phyloP scores from a whole-genome alignment of 2,888 invertebrate species.

The Hemaris fuciformis region DNA sequence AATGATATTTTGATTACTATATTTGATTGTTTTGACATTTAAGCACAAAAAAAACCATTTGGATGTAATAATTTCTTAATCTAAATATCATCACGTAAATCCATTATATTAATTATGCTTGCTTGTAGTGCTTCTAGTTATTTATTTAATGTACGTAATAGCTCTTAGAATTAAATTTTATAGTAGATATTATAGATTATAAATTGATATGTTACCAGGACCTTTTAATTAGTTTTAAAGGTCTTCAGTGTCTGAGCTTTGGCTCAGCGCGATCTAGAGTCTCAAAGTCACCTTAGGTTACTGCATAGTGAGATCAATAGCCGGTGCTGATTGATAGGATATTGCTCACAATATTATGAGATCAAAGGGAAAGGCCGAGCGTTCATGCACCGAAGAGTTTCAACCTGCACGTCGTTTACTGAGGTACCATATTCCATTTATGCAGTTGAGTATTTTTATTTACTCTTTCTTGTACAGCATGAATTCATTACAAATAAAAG shows the following conservation, averaged over 20 bases:
- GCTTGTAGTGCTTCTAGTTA: too few relatives aligned
- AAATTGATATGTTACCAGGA: neutral
- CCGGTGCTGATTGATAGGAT: neutral
- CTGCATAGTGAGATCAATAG: neutral
- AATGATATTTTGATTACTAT: too few relatives aligned
- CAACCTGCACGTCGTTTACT: too few relatives aligned
- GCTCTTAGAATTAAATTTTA: neutral
- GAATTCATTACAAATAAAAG: too few relatives aligned
- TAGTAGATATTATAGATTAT: neutral
- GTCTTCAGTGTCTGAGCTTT: neutral
- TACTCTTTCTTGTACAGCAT: too few relatives aligned
- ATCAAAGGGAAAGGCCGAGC: neutral
- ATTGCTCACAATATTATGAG: too few relatives aligned
- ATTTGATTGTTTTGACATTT: too few relatives aligned
- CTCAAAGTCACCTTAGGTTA: neutral
- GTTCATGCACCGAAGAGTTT: neutral
- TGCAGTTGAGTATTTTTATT: neutral
- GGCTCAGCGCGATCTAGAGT: neutral
- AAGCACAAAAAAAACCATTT: too few relatives aligned
- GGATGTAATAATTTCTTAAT: too few relatives aligned
- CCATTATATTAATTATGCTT: too few relatives aligned
- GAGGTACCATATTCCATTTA: too few relatives aligned
- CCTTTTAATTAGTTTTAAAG: neutral
- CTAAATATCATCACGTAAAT: too few relatives aligned
- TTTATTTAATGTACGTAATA: neutral